Percentiles rank a stretch among this genome's conserved stretches.
Conservation (phyloP, 2,797 vertebrate genomes). For the Varecia variegata region DNA sequence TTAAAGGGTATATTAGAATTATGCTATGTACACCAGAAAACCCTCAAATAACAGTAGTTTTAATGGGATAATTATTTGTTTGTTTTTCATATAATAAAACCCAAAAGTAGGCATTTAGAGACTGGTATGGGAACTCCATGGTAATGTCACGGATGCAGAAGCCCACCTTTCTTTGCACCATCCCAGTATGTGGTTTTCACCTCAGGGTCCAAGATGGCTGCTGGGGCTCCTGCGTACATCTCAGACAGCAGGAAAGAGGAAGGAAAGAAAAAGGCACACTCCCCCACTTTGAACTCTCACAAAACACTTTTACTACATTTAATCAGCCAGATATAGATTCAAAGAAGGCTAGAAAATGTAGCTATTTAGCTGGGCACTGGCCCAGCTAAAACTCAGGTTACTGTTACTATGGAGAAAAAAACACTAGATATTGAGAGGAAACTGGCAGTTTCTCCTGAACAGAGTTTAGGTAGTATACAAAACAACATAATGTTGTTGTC, state of each 20-base stretch:
- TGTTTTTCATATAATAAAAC: neutral
- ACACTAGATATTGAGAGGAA: neutral
- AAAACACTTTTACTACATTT: neutral
- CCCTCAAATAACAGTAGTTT: neutral
- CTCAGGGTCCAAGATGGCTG: neutral
- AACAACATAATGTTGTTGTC: neutral
- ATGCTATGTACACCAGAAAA: neutral
- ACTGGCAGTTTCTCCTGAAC: neutral
- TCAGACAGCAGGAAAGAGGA: neutral
- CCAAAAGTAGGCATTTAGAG: neutral
- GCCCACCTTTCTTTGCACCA: neutral
- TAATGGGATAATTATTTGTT: neutral
- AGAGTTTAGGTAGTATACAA: neutral
- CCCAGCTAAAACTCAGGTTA: neutral
- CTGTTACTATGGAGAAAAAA: neutral
- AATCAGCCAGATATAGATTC: neutral
- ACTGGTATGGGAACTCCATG: neutral
- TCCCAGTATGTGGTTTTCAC: neutral
- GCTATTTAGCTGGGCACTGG: neutral
- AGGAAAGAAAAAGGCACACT: neutral
- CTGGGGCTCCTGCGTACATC: neutral
- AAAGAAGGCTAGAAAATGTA: neutral
- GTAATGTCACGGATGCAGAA: neutral
- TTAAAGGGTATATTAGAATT: neutral
- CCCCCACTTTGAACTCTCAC: neutral